Evolutionary conservation across 2,113 vertebrate genomes (phyloP).

Genomic region (Globicephala melas): DNA sequence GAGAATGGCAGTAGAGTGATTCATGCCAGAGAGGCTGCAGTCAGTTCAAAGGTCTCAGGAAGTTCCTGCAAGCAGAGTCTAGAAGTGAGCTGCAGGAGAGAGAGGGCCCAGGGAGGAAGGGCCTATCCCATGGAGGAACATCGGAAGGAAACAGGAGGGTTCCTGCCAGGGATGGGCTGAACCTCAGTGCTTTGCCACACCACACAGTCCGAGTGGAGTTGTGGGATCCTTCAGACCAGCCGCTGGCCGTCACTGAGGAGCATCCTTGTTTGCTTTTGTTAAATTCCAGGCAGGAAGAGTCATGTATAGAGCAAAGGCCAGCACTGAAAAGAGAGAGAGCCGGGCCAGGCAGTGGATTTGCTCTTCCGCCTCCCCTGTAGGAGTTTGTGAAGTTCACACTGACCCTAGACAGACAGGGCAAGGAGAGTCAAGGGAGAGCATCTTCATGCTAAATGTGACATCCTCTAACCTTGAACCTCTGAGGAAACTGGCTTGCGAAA

Average conservation of each 20-base stretch:
- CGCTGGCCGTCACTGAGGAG: neutral
- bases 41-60: neutral
- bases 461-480: neutral
- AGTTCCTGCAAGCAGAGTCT: neutral
- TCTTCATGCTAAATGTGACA: neutral
- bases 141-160: neutral
- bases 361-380: fast-evolving
- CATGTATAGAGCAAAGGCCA: neutral
- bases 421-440: neutral
- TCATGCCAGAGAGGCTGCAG: neutral
- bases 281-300: neutral
- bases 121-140: neutral
- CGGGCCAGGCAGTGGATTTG: neutral
- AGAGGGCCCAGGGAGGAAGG: neutral
- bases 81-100: neutral
- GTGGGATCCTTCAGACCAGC: neutral
- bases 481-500: neutral
- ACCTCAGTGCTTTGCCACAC: neutral
- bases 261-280: neutral
- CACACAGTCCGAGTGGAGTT: neutral
- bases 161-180: neutral
- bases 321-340: neutral
- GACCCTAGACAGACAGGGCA: neutral
- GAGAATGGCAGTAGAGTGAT: neutral
- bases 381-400: neutral